Base-by-base conservation (phyloP, 2,888 invertebrate species). In the Acholoe squamosa region DNA sequence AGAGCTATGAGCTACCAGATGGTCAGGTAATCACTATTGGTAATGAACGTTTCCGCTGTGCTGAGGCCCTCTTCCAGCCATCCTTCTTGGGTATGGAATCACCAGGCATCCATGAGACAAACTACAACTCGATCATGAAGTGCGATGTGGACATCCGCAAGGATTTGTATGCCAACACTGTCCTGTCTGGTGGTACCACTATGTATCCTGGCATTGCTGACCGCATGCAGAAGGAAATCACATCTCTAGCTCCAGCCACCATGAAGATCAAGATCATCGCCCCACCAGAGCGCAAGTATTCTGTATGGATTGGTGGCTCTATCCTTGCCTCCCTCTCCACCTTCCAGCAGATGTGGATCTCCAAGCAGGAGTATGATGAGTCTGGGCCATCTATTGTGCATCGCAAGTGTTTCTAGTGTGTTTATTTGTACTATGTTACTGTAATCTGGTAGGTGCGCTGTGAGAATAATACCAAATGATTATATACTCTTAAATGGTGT, bases 171-270 rank as follows among this genome's bases (percentile, higher is more conserved):
- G 92, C 93, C 84, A 94, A 94, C 91, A 94, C 89, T 54, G 92
- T 92, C 3, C 51, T 92, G n/a, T 92, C 94, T 31, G 98, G 98
- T 96, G 98, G 98, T 96, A 98, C 98, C 97, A 98, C 98, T 95
- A 98, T 98, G 98, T 98, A 98, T 96, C 98, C 98, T 89, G 98
- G 90, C 28, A 67, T 89, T 43, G 43, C 51, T 77, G 89, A 89
- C 51, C 89, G 89, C n/a, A 71, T 89, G 76, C 51, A 71, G 52
- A 91, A 51, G 25, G 84, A 84, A 22, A 51, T 90, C 31, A 91
- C 89, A 43, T 90, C 91, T 16, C 71, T 92, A 28, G 92, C 91
- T 19, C 92, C 92, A 33, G 84, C 89, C 16, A 84, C 90, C 31
- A 91, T 91, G 86, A 92, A 92, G 89, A 91, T 92, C 28, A 91